Evolutionary conservation across 2,888 invertebrate genomes (phyloP), one percentile per base, ranked within the genome.

Genomic region (Achlya flavicornis): DNA sequence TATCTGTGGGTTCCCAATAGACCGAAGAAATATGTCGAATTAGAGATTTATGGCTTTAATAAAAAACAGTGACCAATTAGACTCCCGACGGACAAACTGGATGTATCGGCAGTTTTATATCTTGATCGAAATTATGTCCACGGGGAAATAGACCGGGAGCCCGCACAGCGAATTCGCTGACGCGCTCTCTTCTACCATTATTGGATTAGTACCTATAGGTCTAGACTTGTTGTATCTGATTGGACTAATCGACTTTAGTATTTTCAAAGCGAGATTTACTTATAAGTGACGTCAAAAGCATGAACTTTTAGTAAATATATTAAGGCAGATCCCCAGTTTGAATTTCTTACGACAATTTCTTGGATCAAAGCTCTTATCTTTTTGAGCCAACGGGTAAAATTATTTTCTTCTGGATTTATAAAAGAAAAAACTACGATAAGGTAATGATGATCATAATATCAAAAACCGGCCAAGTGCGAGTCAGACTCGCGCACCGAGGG

Each of bases 31-130:
- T 70, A 66, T 69, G 63, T 61, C 58, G 71, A 76, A 69, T 71
- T 66, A 70, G 67, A 66, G 66, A 41, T 58, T 59, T 41, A 12
- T 41, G 41, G 63, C 64, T 68, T 61, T 65, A 68, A 65, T 67
- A 67, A 61, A 66, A 57, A 70, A 75, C 67, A 10, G 53, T 0
- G 74, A 79, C 74, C 83, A 86, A 85, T 86, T 84, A 85, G 79
- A 53, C 62, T 68, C 66, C 64, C 65, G 64, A 53, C 7, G 14
- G 53, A 16, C 53, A 53, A 53, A 10, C 74, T 79, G 5, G 83
- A 78, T 78, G 84, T 83, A 86, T 85, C 81, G 84, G 77, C 80
- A 80, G 81, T 84, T 85, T 84, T 78, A 76, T 79, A 76, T 80
- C 80, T 81, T 78, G 78, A 78, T 80, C 80, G 79, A 79, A 84